Conservation (phyloP, 2,888 invertebrate genomes). For the Limnephilus auricula region DNA sequence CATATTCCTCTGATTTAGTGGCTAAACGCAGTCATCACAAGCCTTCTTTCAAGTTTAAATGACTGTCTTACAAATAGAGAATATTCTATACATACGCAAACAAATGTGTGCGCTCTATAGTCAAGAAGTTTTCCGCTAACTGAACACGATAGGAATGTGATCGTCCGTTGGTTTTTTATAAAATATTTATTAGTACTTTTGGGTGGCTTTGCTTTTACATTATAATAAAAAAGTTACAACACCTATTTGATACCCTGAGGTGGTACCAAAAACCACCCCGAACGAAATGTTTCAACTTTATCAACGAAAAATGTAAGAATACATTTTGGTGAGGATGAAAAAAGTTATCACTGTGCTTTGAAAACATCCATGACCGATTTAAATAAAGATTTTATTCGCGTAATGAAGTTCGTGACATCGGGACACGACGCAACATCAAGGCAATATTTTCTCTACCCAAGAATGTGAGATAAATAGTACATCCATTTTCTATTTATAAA, state of each 20-base stretch:
- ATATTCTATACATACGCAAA: too few species aligned
- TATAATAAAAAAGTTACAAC: not conserved
- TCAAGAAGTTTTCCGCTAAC: too few species aligned
- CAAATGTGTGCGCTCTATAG: too few species aligned
- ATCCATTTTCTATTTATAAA: not conserved
- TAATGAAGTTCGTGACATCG: not conserved
- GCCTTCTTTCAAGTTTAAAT: too few species aligned
- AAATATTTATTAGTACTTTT: not conserved
- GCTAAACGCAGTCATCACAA: too few species aligned
- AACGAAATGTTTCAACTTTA: not conserved
- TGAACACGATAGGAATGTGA: too few species aligned
- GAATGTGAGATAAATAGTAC: not conserved
- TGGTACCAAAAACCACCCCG: not conserved
- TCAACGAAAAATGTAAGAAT: not conserved
- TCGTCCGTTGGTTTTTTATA: too few species aligned
- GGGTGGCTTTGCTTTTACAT: not conserved
- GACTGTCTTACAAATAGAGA: too few species aligned
- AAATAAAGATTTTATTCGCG: not conserved
- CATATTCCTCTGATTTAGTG: too few species aligned
- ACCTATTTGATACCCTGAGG: too few species aligned
- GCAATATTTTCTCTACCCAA: not conserved
- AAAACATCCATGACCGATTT: not conserved
- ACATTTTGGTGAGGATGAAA: not conserved
- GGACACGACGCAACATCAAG: not conserved
- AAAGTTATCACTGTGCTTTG: not conserved